A percentile compares a stretch with the other conserved stretches of the same genome.
Conservation (phyloP, 1,140 invertebrate species). For the Acromyrmex heyeri region DNA sequence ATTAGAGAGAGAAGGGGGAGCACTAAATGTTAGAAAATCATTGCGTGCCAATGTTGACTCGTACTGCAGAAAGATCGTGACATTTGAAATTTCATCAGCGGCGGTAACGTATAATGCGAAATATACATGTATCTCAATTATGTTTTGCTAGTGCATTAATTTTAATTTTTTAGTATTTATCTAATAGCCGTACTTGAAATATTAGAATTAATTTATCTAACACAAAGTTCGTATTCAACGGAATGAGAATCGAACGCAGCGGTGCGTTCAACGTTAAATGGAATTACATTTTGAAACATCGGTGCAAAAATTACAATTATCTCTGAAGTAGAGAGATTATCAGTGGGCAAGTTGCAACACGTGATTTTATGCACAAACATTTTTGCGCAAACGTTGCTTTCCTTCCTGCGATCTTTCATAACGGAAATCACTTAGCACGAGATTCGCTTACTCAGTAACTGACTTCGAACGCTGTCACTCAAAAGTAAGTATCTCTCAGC, state of each 20-base stretch:
- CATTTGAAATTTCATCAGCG: slow-evolving; percentile 23
- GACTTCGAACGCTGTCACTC: neutral
- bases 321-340: slow-evolving; percentile 26
- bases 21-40: slow-evolving; percentile 64
- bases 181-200: neutral
- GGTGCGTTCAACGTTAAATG: slow-evolving; percentile 17
- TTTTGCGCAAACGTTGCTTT: neutral
- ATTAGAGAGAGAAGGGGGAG: neutral
- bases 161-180: neutral
- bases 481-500: neutral
- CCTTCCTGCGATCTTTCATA: neutral
- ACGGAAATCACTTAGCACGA: neutral
- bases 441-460: neutral
- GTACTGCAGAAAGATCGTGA: slow-evolving; percentile 5
- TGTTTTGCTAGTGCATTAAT: neutral
- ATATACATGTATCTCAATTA: neutral
- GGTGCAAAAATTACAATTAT: slow-evolving; percentile 31
- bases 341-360: slow-evolving; percentile 19
- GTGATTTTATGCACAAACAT: neutral
- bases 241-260: slow-evolving; percentile 9
- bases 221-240: neutral
- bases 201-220: slow-evolving; percentile 12
- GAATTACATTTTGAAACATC: slow-evolving; percentile 38
- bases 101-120: neutral
- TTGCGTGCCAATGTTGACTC: slow-evolving; percentile 65